A percentile compares a stretch with the other conserved stretches of the same genome.
Evolutionary conservation across 2,888 invertebrate species (phyloP).

Genomic region (Mylabris sibirica): DNA sequence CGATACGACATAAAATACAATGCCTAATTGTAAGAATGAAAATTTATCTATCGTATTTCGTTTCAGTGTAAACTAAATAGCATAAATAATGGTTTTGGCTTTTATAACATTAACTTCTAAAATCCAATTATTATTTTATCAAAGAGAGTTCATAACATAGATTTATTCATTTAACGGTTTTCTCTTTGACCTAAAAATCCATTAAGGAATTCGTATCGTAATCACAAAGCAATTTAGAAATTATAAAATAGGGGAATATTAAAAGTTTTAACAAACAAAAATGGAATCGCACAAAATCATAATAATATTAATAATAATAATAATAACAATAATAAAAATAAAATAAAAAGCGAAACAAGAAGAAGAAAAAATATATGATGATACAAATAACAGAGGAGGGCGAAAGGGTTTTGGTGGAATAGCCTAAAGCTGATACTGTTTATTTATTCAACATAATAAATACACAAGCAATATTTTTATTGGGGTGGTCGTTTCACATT

Average conservation of each 20-base stretch:
- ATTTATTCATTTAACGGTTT: slow-evolving; percentile 1
- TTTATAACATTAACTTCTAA: neutral
- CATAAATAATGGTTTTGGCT: slow-evolving; percentile 1
- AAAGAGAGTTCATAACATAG: neutral
- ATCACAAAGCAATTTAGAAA: neutral
- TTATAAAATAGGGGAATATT: neutral
- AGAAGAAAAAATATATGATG: neutral
- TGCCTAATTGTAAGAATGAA: neutral
- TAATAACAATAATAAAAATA: too few species aligned
- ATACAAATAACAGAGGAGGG: neutral
- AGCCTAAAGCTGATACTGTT: slow-evolving; percentile 7
- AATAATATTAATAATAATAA: too few species aligned
- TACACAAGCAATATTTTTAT: slow-evolving; percentile 30
- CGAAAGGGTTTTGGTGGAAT: neutral
- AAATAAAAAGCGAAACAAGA: neutral
- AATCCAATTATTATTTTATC: slow-evolving; percentile 4
- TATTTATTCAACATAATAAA: slow-evolving; percentile 25
- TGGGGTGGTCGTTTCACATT: slow-evolving; percentile 29
- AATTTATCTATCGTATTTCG: neutral
- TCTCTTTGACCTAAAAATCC: neutral
- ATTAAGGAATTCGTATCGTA: neutral
- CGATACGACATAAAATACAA: neutral
- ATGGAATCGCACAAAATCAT: neutral
- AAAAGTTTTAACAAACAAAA: neutral
- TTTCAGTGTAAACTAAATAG: neutral